Base-by-base conservation (phyloP, 2,888 invertebrate species). In the Euzetes globulus region DNA sequence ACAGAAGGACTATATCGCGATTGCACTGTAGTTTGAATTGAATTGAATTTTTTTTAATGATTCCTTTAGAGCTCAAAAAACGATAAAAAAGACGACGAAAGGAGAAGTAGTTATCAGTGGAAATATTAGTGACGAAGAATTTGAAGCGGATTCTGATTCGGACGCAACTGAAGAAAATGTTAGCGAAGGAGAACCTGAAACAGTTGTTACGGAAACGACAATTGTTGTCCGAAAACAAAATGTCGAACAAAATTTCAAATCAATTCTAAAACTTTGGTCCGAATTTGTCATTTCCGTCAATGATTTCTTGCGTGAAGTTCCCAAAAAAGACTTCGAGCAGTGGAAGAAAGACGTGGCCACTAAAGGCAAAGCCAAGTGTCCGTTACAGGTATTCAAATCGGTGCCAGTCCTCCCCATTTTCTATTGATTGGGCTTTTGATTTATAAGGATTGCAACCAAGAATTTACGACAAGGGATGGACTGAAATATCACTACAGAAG, bases 401-500 rank as follows among this genome's bases (percentile, higher is more conserved):
- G n/a, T n/a, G n/a, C n/a, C n/a, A n/a, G n/a, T n/a, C n/a, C n/a
- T n/a, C n/a, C n/a, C n/a, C n/a, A n/a, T n/a, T n/a, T n/a, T n/a
- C n/a, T n/a, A n/a, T n/a, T n/a, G n/a, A n/a, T n/a, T n/a, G n/a
- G n/a, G n/a, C n/a, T 4, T 50, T 58, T 3, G n/a, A 58, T 22
- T n/a, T 52, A 15, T 27, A 9, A 71, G 50, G 71, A 25, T 7
- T 71, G 71, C 15, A 47, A 52, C 50, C 71, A 71, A 71, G 37
- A 71, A 17, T 71, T 55, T 19, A 13, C 52, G 0, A 25, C 71
- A 33, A 52, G 15, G 52, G 47, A 45, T 33, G 71, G 71, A 2
- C 11, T 71, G 13, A 47, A 50, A 50, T 71, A 71, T 55, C 71
- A 71, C 17, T 71, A 55, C 33, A 3, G 52, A 37, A 50, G 71